These are phyloP conservation scores for Zelleria hepariella DNA, from an alignment of 2,888 invertebrate genomes.

Conservation along the genomic window DNA sequence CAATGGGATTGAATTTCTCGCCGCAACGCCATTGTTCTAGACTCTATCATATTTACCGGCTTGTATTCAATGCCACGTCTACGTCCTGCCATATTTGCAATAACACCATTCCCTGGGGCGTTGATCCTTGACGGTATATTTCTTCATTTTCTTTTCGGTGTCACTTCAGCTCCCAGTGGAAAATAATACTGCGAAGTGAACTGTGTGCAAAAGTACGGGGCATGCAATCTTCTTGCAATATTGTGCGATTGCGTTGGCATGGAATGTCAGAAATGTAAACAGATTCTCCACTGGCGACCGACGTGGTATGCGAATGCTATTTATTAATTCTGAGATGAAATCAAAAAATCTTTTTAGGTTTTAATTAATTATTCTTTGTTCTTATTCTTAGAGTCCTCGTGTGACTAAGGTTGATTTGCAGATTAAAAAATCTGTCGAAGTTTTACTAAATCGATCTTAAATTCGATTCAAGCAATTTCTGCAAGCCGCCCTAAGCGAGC, in stretches of 20 bases:
- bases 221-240: neutral
- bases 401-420: too few species aligned
- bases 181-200: neutral
- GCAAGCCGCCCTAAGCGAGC: too few species aligned
- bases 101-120: neutral
- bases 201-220: neutral
- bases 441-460: too few species aligned
- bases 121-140: neutral
- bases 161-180: neutral
- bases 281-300: neutral
- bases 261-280: neutral
- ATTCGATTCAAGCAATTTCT: too few species aligned
- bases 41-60: neutral
- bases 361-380: too few species aligned
- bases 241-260: neutral
- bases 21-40: neutral
- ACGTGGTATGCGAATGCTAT: neutral
- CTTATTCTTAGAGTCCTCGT: too few species aligned
- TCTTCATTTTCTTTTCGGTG: neutral
- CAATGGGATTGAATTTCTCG: neutral
- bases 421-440: too few species aligned
- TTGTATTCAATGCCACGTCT: neutral
- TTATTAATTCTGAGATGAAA: too few species aligned
- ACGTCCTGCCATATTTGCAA: neutral
- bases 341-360: too few species aligned